These are phyloP conservation scores for Genyomyrus donnyi DNA, from an alignment of 2,113 vertebrate genomes.

Conservation along the genomic window DNA sequence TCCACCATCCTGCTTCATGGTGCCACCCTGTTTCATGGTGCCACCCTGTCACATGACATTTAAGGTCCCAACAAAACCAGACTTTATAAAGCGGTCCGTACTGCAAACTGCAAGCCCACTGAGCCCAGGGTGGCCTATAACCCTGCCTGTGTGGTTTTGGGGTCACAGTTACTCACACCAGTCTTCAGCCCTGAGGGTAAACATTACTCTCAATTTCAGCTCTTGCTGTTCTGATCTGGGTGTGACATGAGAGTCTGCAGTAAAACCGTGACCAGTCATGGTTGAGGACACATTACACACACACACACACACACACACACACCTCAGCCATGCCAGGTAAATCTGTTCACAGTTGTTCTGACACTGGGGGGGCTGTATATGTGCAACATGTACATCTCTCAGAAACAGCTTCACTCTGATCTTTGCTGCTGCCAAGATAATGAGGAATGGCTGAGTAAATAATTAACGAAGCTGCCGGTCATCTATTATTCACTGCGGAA, in stretches of 20 bases:
- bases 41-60: neutral
- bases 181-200: neutral
- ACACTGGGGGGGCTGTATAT: neutral
- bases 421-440: neutral
- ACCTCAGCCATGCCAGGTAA: neutral
- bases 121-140: neutral
- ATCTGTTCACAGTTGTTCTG: neutral
- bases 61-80: neutral
- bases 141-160: neutral
- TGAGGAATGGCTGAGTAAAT: neutral
- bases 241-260: neutral
- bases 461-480: neutral
- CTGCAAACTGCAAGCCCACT: neutral
- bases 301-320: neutral
- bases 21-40: neutral
- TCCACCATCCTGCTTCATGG: neutral
- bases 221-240: neutral
- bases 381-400: neutral
- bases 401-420: neutral
- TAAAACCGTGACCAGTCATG: neutral
- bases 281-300: neutral
- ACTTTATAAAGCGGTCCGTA: neutral
- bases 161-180: neutral
- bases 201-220: neutral
- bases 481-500: constrained; percentile 4